These are phyloP conservation scores for Haliclystus octoradiatus DNA, from an alignment of 30 jellyfish, hydroid and myxozoan genomes.

Conservation along the genomic window DNA sequence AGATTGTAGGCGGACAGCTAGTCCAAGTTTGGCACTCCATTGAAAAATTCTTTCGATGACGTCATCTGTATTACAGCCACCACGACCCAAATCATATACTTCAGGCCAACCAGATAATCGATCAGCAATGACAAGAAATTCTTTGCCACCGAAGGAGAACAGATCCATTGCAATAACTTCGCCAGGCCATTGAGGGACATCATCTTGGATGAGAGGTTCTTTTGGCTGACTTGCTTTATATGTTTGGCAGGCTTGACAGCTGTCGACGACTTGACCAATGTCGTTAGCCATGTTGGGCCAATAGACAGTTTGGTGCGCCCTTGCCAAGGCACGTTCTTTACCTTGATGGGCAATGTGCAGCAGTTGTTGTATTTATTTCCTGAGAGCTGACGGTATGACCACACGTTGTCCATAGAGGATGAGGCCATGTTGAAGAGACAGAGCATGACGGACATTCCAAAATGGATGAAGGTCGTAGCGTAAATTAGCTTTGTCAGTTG, in stretches of 20 bases:
- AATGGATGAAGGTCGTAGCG: too few relatives aligned
- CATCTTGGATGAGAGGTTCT: background rate
- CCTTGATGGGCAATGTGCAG: background rate
- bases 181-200: too few relatives aligned
- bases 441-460: too few relatives aligned
- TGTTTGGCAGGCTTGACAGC: background rate
- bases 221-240: background rate
- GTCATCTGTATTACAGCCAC: background rate
- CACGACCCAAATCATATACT: background rate
- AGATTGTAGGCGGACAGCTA: background rate
- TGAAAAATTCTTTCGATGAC: background rate
- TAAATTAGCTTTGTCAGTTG: too few relatives aligned
- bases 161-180: too few relatives aligned
- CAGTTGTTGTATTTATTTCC: background rate
- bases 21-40: background rate
- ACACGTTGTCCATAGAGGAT: background rate
- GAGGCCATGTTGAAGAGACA: too few relatives aligned
- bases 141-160: too few relatives aligned
- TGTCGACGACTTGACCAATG: background rate
- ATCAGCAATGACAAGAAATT: background rate
- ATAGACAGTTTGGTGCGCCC: background rate
- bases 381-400: background rate
- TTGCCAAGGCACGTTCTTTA: background rate
- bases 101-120: background rate
- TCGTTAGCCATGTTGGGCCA: background rate